phyloP scores from a whole-genome alignment of 2,113 vertebrate species.

The Pelecanus crispus region DNA sequence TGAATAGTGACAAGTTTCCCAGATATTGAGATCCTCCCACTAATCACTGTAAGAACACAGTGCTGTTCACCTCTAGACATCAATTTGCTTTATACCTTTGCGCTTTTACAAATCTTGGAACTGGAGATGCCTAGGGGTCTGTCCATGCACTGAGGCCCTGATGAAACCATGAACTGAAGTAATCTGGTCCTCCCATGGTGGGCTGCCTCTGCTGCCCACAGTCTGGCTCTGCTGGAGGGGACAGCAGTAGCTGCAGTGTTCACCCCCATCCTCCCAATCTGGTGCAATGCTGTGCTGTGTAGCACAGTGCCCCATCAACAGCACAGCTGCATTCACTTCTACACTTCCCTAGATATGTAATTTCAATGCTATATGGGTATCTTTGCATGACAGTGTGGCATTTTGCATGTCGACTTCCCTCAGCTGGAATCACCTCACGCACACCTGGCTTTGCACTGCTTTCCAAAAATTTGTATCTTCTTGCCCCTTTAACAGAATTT shows the following conservation, averaged over 20 bases:
- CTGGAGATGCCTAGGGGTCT: not conserved
- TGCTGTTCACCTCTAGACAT: not conserved
- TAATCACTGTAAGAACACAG: not conserved
- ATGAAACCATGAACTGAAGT: not conserved
- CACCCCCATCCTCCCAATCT: not conserved
- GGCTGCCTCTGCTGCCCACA: not conserved
- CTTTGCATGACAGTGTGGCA: not conserved
- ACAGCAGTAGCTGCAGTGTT: not conserved
- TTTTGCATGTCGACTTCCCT: not conserved
- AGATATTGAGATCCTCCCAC: not conserved
- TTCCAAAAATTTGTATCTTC: not conserved
- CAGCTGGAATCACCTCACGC: not conserved
- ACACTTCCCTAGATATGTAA: not conserved
- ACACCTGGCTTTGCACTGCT: not conserved
- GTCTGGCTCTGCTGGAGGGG: not conserved
- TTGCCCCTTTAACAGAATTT: not conserved
- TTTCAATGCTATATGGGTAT: not conserved
- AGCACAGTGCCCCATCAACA: accelerated
- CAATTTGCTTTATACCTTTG: not conserved
- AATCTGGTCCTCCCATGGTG: not conserved
- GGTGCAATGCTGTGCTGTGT: not conserved
- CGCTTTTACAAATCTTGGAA: not conserved
- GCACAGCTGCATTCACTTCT: not conserved
- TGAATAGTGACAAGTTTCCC: not conserved
- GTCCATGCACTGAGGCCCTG: not conserved